Conservation (phyloP, 2,797 vertebrate species). For the Scolopax rusticola region DNA sequence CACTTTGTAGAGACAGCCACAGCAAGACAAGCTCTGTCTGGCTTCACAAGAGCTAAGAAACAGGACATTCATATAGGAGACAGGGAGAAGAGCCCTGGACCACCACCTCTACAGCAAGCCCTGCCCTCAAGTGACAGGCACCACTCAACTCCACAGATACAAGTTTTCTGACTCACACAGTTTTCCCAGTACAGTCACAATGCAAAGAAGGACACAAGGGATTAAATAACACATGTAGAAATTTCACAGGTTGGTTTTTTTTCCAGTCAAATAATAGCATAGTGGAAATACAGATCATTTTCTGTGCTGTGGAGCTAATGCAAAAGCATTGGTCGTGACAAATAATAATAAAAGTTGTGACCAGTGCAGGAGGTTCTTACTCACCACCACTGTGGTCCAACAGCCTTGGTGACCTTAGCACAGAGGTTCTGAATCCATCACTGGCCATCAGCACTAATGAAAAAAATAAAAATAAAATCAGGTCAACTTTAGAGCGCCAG, state of each 20-base stretch:
- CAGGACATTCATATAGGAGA: neutral
- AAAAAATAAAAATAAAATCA: neutral
- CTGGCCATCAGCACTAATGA: neutral
- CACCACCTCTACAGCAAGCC: neutral
- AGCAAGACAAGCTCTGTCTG: neutral
- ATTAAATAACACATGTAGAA: neutral
- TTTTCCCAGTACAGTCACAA: neutral
- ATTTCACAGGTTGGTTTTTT: neutral
- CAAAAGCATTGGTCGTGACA: neutral
- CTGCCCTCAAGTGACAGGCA: neutral
- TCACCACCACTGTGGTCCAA: neutral
- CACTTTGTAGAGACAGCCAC: neutral
- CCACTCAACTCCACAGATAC: neutral
- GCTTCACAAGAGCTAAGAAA: neutral
- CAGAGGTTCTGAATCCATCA: neutral
- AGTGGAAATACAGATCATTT: neutral
- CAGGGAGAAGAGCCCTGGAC: neutral
- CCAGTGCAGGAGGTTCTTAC: neutral
- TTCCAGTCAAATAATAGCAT: neutral
- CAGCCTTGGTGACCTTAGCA: neutral
- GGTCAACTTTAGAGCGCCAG: neutral
- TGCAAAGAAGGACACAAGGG: neutral
- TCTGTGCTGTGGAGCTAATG: neutral
- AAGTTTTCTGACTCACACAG: neutral
- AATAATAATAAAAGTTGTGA: neutral